A percentile compares a stretch with the other conserved stretches of the same genome.
These are phyloP conservation scores for Spinus olivaceus DNA, from an alignment of 2,797 vertebrate species.

Conservation along the genomic window DNA sequence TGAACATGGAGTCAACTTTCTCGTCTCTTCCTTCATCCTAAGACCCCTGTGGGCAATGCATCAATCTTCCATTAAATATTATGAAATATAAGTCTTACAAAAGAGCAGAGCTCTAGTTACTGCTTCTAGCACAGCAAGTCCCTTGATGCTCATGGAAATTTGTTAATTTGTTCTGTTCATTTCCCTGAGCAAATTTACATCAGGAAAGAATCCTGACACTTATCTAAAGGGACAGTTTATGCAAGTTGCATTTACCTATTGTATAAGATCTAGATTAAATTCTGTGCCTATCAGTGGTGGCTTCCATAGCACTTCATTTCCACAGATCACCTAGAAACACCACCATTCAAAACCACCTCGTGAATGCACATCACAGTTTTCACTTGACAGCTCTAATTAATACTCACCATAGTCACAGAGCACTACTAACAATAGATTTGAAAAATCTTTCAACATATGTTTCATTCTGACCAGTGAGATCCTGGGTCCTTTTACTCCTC, in stretches of 20 bases:
- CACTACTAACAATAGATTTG: conserved; percentile 83
- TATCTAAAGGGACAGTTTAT: background rate
- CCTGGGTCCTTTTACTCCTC: conserved; percentile 79
- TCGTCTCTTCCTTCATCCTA: too few relatives aligned
- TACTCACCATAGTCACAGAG: conserved; percentile 91
- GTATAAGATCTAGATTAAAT: background rate
- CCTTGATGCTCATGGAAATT: background rate
- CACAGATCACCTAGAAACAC: background rate
- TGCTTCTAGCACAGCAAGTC: background rate
- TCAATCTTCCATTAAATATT: background rate
- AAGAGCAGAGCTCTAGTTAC: background rate
- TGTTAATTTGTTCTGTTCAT: background rate
- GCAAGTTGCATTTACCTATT: background rate
- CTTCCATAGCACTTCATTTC: background rate
- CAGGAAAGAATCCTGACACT: background rate
- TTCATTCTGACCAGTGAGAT: conserved; percentile 90
- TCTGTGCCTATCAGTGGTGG: background rate
- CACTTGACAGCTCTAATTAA: conserved; percentile 27
- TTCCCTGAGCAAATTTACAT: background rate
- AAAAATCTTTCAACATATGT: conserved; percentile 81
- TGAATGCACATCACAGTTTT: background rate
- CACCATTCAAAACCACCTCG: background rate
- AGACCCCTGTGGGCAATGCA: too few relatives aligned
- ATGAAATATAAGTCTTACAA: background rate
- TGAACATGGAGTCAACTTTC: too few relatives aligned